A percentile compares a stretch with the other conserved stretches of the same genome.
Evolutionary conservation across 2,113 vertebrate genomes (phyloP).

Genomic region (Lepisosteus osseus): DNA sequence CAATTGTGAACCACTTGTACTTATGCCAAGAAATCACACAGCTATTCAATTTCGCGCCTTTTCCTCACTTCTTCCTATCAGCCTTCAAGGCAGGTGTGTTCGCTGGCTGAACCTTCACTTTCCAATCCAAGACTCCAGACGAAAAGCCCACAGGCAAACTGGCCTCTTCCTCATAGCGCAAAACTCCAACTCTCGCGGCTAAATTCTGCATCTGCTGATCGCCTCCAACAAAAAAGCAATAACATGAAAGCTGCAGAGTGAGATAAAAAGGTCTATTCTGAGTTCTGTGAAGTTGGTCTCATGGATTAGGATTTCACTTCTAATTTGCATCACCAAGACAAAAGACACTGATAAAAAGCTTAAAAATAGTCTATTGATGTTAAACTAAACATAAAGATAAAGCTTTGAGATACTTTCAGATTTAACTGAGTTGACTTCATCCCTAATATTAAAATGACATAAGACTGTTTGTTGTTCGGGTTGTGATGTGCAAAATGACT

Average conservation of each 20-base stretch:
- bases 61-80: slow-evolving; percentile 16
- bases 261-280: slow-evolving; percentile 10
- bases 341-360: too few relatives aligned
- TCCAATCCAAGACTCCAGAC: slow-evolving; percentile 8
- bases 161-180: background rate
- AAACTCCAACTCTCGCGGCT: background rate
- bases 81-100: slow-evolving; percentile 24
- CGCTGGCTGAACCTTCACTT: slow-evolving; percentile 25
- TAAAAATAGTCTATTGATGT: background rate
- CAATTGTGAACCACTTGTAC: too few relatives aligned
- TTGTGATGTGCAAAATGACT: too few relatives aligned
- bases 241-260: background rate
- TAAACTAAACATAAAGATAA: background rate
- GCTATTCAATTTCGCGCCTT: background rate
- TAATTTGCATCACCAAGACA: too few relatives aligned
- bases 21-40: too few relatives aligned
- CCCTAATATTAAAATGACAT: too few relatives aligned
- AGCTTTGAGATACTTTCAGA: too few relatives aligned
- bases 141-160: slow-evolving; percentile 10
- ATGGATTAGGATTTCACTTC: background rate
- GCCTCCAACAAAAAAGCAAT: background rate
- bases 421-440: too few relatives aligned
- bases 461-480: too few relatives aligned
- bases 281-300: background rate
- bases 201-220: slow-evolving; percentile 15